Percentiles rank a stretch among this genome's conserved stretches.
phyloP scores from a whole-genome alignment of 2,113 vertebrate species.

The Syrrhaptes paradoxus region DNA sequence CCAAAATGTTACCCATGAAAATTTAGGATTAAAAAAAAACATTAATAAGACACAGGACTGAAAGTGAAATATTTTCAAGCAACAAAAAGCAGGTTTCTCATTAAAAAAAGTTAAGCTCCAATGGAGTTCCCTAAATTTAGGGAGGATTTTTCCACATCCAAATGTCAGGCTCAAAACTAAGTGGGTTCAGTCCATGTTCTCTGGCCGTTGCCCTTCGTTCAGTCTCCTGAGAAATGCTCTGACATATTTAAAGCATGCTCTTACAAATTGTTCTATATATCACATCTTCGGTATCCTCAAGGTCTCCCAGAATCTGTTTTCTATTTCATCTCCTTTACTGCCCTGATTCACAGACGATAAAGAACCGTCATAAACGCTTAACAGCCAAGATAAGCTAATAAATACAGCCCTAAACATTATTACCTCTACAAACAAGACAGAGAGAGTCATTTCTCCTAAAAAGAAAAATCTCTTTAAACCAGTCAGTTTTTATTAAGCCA shows the following conservation, averaged over 20 bases:
- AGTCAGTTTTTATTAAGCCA: slow-evolving; percentile 46
- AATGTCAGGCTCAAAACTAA: neutral
- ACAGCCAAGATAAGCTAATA: slow-evolving; percentile 73
- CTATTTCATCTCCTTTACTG: slow-evolving; percentile 43
- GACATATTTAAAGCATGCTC: slow-evolving; percentile 30
- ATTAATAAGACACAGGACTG: neutral
- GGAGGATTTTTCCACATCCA: neutral
- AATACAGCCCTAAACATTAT: slow-evolving; percentile 70
- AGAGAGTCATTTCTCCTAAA: slow-evolving; percentile 18
- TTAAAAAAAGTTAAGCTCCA: neutral
- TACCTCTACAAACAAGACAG: slow-evolving; percentile 13
- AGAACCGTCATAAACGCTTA: slow-evolving; percentile 70
- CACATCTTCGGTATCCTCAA: neutral
- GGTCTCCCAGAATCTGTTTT: slow-evolving; percentile 50
- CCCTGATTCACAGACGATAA: slow-evolving; percentile 52
- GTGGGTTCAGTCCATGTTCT: neutral
- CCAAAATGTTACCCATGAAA: neutral
- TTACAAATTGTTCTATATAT: slow-evolving; percentile 27
- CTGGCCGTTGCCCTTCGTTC: neutral
- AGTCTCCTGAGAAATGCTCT: neutral
- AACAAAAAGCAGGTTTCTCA: neutral
- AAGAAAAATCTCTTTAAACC: neutral
- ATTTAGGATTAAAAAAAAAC: neutral
- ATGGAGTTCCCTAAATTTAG: neutral
- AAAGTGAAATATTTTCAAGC: neutral